A percentile compares a stretch with the other conserved stretches of the same genome.
Evolutionary conservation across 92 coral and sea anemone species (phyloP).

Genomic region (Meandrina meandrites): DNA sequence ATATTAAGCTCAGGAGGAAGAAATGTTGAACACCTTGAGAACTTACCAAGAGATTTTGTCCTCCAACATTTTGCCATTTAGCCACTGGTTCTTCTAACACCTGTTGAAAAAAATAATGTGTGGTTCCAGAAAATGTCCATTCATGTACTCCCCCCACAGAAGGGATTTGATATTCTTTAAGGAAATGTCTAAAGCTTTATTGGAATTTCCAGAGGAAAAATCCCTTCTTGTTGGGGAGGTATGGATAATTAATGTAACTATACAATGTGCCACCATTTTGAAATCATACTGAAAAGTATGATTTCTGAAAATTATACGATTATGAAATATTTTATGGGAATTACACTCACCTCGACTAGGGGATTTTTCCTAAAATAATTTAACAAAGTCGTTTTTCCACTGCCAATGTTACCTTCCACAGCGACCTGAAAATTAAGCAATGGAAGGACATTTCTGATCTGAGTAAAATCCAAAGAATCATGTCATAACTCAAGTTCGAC

Average conservation of each 20-base stretch:
- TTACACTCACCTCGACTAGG: slow-evolving; percentile 75
- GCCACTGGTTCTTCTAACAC: slow-evolving; percentile 90
- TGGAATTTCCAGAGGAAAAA: too few species aligned
- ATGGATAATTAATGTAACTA: too few species aligned
- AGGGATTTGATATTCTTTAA: too few species aligned
- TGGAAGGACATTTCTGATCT: not conserved
- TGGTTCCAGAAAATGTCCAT: too few species aligned
- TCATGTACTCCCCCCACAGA: too few species aligned
- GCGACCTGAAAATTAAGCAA: slow-evolving; percentile 63
- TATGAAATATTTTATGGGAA: not conserved
- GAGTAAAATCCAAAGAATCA: too few species aligned
- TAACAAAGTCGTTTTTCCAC: slow-evolving; percentile 94
- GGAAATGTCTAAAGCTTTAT: too few species aligned
- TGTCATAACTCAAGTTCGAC: too few species aligned
- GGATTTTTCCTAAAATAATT: slow-evolving; percentile 84
- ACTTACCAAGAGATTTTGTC: slow-evolving; percentile 84
- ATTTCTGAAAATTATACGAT: too few species aligned
- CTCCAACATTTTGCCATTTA: slow-evolving; percentile 94
- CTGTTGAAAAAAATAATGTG: slow-evolving; percentile 36
- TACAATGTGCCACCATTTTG: too few species aligned
- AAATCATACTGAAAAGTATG: not conserved
- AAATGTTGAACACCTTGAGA: not conserved
- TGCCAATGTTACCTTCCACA: slow-evolving; percentile 96
- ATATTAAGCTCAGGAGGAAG: too few species aligned
- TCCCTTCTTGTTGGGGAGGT: too few species aligned